A percentile compares a stretch with the other conserved stretches of the same genome.
Conservation (phyloP, 2,113 vertebrate genomes). For the Oceanodroma tethys region DNA sequence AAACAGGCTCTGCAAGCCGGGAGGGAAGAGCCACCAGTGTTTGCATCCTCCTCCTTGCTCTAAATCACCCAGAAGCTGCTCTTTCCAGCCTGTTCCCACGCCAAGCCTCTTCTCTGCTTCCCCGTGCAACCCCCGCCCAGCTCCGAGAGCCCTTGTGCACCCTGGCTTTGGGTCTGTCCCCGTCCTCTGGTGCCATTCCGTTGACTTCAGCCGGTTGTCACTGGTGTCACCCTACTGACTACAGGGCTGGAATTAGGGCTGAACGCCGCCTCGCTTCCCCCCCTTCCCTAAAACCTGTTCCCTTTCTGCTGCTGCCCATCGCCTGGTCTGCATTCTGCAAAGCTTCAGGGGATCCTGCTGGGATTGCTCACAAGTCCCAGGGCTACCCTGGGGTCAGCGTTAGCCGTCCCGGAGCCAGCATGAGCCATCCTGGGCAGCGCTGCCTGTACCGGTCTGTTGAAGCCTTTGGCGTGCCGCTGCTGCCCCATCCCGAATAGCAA, state of each 20-base stretch:
- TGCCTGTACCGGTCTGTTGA: conserved; percentile 1
- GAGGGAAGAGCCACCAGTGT: neutral
- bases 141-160: neutral
- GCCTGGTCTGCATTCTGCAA: neutral
- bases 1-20: fast-evolving
- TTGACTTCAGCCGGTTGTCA: fast-evolving
- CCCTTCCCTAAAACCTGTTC: neutral
- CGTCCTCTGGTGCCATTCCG: neutral
- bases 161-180: neutral
- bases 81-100: fast-evolving
- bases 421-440: fast-evolving
- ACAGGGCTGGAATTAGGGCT: neutral
- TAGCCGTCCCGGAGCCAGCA: neutral
- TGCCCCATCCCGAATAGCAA: neutral
- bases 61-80: neutral
- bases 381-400: neutral
- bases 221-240: fast-evolving
- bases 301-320: neutral
- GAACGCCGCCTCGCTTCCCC: fast-evolving
- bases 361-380: neutral
- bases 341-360: neutral
- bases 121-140: neutral
- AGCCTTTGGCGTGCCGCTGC: neutral
- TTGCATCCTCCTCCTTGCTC: neutral
- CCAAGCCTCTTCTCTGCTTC: neutral